phyloP scores from a whole-genome alignment of 1,140 invertebrate genomes.

The Drosophila pachea region DNA sequence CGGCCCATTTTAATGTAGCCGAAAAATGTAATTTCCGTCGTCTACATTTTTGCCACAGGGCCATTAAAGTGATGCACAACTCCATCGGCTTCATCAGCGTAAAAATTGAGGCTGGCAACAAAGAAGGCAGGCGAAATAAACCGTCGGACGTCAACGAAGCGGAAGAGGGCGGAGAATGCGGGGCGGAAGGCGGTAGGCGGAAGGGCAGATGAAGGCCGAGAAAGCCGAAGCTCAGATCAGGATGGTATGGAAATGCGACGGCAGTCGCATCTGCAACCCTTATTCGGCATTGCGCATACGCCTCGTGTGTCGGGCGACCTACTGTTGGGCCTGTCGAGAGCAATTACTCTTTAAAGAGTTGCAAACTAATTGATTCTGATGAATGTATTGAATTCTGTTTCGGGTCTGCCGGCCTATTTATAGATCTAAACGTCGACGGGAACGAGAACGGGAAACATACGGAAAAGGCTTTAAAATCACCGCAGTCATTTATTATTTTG shows the following conservation, averaged over 20 bases:
- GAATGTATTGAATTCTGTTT: not conserved
- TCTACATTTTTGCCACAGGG: slow-evolving; percentile 47
- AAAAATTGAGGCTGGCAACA: slow-evolving; percentile 57
- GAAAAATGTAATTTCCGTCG: slow-evolving; percentile 76
- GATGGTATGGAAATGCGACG: slow-evolving; percentile 1
- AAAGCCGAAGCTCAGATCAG: not conserved
- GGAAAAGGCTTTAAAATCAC: slow-evolving; percentile 32
- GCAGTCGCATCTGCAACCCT: not conserved
- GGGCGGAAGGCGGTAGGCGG: too few relatives aligned
- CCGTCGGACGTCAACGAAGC: slow-evolving; percentile 27
- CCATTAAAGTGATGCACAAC: slow-evolving; percentile 70
- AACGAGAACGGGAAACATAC: not conserved
- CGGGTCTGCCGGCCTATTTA: not conserved
- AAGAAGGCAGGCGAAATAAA: slow-evolving; percentile 39
- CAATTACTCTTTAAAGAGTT: not conserved
- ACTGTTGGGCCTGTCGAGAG: not conserved
- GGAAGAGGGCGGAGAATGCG: slow-evolving; percentile 13
- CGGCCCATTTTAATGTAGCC: slow-evolving; percentile 66
- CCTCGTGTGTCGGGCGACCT: slow-evolving; percentile 7
- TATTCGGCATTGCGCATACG: slow-evolving; percentile 41
- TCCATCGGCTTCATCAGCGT: slow-evolving; percentile 72
- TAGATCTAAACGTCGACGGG: not conserved
- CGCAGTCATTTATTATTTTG: slow-evolving; percentile 67
- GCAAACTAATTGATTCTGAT: not conserved
- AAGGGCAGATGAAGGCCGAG: too few relatives aligned